phyloP scores from a whole-genome alignment of 2,888 invertebrate genomes.

The Linyphia triangularis region DNA sequence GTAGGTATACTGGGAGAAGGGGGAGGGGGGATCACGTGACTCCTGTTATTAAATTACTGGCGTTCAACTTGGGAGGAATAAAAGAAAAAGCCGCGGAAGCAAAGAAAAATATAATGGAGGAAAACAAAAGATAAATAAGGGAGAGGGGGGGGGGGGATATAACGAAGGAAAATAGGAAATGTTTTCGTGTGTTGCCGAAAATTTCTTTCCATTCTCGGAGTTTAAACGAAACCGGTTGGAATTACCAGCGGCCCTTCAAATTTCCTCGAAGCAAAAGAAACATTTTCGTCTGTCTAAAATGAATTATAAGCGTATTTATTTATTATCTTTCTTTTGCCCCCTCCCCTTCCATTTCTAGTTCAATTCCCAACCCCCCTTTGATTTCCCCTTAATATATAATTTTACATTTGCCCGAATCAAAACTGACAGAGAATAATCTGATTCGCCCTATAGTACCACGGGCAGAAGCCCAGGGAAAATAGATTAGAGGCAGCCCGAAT shows the following conservation, averaged over 20 bases:
- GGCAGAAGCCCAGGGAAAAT: constrained; percentile 10
- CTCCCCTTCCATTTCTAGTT: constrained; percentile 40
- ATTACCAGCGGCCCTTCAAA: constrained; percentile 57
- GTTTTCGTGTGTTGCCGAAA: constrained; percentile 59
- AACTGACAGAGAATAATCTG: constrained; percentile 66
- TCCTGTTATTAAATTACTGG: constrained; percentile 72
- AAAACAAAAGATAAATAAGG: constrained; percentile 62
- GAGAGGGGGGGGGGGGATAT: constrained; percentile 59
- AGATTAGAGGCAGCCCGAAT: constrained; percentile 47
- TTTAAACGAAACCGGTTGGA: constrained; percentile 61
- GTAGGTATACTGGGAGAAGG: constrained; percentile 47
- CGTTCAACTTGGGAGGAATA: constrained; percentile 64
- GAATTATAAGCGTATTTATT: constrained; percentile 71
- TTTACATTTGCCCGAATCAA: constrained; percentile 68
- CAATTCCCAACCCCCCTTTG: constrained; percentile 37
- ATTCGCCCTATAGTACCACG: constrained; percentile 16
- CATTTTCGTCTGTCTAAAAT: constrained; percentile 58
- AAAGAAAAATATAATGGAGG: constrained; percentile 55
- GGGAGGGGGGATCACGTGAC: constrained; percentile 63
- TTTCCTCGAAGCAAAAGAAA: constrained; percentile 42
- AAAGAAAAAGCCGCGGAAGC: constrained; percentile 39
- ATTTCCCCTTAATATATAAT: constrained; percentile 70
- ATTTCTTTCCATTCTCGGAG: constrained; percentile 42
- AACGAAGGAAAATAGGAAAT: constrained; percentile 46
- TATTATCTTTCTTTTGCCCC: constrained; percentile 40